Conservation (phyloP, 1,140 invertebrate genomes). For the Tenebrio molitor region DNA sequence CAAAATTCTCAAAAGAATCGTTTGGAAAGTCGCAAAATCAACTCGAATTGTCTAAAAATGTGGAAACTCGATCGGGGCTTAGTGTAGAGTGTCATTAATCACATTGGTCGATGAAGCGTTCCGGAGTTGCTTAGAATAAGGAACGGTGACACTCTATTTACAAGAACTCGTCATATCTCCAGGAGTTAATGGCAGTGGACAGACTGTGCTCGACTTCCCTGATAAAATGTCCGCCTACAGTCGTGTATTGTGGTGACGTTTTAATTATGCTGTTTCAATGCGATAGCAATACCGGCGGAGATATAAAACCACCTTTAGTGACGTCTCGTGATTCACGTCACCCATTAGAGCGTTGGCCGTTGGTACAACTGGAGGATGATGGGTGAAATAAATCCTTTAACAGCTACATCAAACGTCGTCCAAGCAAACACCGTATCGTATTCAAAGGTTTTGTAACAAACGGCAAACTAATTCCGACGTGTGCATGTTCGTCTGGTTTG, state of each 20-base stretch:
- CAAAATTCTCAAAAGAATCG: no score
- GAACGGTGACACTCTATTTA: constrained; percentile 11
- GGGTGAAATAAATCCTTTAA: neutral
- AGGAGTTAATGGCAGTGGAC: constrained; percentile 15
- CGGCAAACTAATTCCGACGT: no score
- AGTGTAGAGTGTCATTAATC: neutral
- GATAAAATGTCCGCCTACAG: neutral
- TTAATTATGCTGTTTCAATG: constrained; percentile 30
- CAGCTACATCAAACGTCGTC: no score
- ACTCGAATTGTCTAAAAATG: no score
- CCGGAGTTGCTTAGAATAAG: neutral
- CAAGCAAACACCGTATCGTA: no score
- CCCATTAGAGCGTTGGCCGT: neutral
- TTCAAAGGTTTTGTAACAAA: no score
- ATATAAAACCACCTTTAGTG: constrained; percentile 9
- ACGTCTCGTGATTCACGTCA: constrained; percentile 3
- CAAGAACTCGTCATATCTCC: neutral
- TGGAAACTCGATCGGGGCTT: no score
- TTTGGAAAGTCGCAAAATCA: no score
- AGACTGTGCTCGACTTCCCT: neutral
- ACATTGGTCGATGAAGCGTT: neutral
- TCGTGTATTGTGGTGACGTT: no score
- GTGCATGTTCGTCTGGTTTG: no score
- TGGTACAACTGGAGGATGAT: neutral
- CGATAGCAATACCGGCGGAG: neutral